These are phyloP conservation scores for Macrocentrus cingulum DNA, from an alignment of 1,140 invertebrate species.

Conservation along the genomic window DNA sequence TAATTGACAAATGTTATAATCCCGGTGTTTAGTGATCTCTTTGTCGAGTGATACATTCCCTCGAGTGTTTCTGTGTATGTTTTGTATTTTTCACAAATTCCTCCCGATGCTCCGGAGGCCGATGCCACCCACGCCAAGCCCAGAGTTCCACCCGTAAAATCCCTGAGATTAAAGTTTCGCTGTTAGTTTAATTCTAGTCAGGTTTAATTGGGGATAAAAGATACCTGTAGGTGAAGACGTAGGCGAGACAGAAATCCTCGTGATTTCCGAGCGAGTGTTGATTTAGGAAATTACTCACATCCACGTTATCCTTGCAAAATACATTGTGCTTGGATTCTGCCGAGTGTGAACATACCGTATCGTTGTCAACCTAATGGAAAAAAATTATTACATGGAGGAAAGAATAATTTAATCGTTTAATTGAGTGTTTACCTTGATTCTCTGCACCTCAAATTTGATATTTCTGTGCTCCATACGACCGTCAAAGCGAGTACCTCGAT, in stretches of 20 bases:
- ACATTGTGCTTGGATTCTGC: conserved; percentile 78
- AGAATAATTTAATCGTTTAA: no score
- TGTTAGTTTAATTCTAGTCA: conserved; percentile 35
- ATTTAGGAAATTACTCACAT: conserved; percentile 99
- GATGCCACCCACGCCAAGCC: conserved; percentile 98
- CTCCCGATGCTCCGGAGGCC: conserved; percentile 93
- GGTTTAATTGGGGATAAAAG: no score
- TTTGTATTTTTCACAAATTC: conserved; percentile 98
- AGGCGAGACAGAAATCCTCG: conserved; percentile 97
- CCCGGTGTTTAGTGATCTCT: conserved; percentile 95
- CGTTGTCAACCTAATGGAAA: conserved; percentile 82
- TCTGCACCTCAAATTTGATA: conserved; percentile 97
- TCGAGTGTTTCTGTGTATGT: conserved; percentile 93
- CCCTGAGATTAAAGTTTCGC: conserved; percentile 54
- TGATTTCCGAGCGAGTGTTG: conserved; percentile 96
- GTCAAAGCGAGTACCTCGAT: conserved; percentile 92
- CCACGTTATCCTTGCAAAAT: conserved; percentile 97
- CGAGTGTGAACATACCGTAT: conserved; percentile 71
- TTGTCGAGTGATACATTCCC: conserved; percentile 90
- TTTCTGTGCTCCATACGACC: conserved; percentile 84
- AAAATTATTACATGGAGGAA: conserved; percentile 2
- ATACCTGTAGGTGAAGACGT: conserved; percentile 93
- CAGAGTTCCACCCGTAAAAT: conserved; percentile 94
- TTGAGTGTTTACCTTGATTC: conserved; percentile 96
- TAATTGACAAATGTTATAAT: conserved; percentile 99